Evolutionary conservation across 2,797 vertebrate species (phyloP).

Genomic region (Apodemus agrarius): DNA sequence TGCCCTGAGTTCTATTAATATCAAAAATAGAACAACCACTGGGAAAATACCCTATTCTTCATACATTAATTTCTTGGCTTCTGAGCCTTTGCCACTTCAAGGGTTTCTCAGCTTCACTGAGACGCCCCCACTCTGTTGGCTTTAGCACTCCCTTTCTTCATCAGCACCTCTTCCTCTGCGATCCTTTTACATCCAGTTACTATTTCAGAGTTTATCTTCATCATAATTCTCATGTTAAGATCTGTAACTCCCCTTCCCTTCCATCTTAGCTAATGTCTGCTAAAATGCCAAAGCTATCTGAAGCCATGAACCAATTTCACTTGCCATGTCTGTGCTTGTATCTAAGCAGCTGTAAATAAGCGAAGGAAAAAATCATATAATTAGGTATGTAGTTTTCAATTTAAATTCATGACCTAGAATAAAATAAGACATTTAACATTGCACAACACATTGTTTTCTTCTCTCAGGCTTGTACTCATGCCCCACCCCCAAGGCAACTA

Average conservation of each 20-base stretch:
- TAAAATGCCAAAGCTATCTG: neutral
- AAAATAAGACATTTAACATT: neutral
- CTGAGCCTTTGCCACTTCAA: neutral
- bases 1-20: neutral
- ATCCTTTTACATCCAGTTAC: neutral
- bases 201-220: conserved; percentile 9
- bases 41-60: neutral
- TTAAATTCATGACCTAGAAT: conserved; percentile 36
- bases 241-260: neutral
- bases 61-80: neutral
- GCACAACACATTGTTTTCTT: conserved; percentile 29
- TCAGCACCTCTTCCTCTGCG: neutral
- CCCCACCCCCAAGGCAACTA: neutral
- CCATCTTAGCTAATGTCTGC: neutral
- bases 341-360: neutral
- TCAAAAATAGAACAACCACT: neutral
- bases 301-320: conserved; percentile 6
- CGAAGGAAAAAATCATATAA: neutral
- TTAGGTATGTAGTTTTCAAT: conserved; percentile 26
- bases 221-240: neutral
- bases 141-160: neutral
- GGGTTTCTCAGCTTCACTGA: neutral
- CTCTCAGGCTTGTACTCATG: neutral
- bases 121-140: neutral
- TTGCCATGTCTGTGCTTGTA: neutral